Base-by-base conservation (phyloP, 2,113 vertebrate genomes). In the Actenoides hombroni region DNA sequence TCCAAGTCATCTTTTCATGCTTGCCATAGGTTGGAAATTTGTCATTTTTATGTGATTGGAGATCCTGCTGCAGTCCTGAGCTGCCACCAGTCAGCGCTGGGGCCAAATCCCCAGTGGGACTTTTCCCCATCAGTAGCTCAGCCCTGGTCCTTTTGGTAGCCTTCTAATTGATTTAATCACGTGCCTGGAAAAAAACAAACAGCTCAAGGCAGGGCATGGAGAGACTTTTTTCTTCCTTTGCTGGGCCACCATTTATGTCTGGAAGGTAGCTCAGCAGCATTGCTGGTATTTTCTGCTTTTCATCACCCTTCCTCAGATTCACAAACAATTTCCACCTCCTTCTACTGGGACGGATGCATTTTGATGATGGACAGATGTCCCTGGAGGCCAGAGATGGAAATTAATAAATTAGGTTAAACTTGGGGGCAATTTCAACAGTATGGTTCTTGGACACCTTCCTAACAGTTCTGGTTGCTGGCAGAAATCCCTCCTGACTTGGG, bases 1-100 rank as follows among this genome's bases (percentile, higher is more conserved):
- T 49, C 56, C 56, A 84, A 74, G 67, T 11, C 81, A 24, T 26
- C 0, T 0, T 33, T 81, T 57, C 2, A 0, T 57, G 59, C 54
- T 80, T 24, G 67, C 35, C 54, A 26, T 29, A 9, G 40, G 29
- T 35, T 65, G 33, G 57, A 40, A 88, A 86, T 84, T 39, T 64
- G 51, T 85, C 73, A 74, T 71, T 81, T 86, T 65, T 63, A 79
- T 48, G 76, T 35, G 76, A 31, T 60, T 56, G 76, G 59, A 70
- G 81, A 81, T 74, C 40, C 64, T 57, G 88, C 10, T 0, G 13
- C 9, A 24, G 44, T 9, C 20, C 75, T 88, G 76, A 86, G 80
- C 88, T 16, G 3, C 29, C 77, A 33, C 83, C 68, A 69, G 75
- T 44, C 0, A 0, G 16, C 39, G 60, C 64, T 5, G 7, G 57